Conservation (phyloP, 1,140 invertebrate genomes). For the Babylonia areolata region DNA sequence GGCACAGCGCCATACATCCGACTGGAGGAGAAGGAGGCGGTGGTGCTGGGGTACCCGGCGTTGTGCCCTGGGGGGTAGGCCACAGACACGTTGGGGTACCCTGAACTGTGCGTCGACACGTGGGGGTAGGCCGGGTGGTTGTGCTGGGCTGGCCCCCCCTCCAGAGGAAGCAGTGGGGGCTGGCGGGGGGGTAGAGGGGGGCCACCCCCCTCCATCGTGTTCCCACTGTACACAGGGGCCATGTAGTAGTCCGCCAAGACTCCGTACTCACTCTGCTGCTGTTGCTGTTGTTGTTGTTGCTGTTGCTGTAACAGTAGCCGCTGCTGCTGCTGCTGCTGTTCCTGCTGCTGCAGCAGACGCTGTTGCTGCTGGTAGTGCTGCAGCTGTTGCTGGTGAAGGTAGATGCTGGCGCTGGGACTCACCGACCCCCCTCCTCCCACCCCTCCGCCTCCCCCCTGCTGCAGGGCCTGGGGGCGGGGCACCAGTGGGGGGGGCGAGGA, state of each 20-base stretch:
- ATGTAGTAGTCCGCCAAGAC: not conserved
- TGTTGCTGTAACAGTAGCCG: not conserved
- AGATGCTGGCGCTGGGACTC: not conserved
- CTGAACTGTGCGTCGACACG: not conserved
- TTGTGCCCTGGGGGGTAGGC: no score
- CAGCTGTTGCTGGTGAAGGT: conserved; percentile 35
- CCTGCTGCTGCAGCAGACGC: not conserved
- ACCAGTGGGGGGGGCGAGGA: not conserved
- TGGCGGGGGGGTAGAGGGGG: not conserved
- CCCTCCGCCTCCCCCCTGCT: not conserved
- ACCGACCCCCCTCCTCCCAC: not conserved
- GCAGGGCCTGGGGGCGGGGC: not conserved
- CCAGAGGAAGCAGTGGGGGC: not conserved
- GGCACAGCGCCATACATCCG: not conserved
- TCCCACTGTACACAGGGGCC: not conserved
- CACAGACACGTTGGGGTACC: not conserved
- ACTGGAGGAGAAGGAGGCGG: not conserved
- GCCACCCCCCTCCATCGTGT: not conserved
- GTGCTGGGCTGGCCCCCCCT: not conserved
- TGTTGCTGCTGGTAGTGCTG: conserved; percentile 29
- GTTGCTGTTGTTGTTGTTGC: not conserved
- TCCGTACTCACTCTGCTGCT: not conserved
- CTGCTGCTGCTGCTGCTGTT: not conserved
- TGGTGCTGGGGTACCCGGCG: not conserved
- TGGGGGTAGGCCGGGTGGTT: not conserved